These are phyloP conservation scores for Sebastes trivittatus DNA, from an alignment of 2,797 vertebrate species.

Conservation along the genomic window DNA sequence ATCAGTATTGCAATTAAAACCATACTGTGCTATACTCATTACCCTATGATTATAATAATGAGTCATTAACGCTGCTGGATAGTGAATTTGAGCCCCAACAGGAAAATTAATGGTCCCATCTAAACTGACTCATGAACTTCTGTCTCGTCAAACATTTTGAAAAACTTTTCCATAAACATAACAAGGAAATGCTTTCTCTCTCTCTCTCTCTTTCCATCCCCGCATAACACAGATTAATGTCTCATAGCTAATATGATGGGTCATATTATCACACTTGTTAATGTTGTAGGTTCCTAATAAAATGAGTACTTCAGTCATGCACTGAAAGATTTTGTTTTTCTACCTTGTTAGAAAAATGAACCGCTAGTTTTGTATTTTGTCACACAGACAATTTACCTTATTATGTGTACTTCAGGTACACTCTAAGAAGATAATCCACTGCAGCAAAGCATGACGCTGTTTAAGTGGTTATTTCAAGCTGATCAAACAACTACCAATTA, in stretches of 20 bases:
- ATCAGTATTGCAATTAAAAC: slow-evolving; percentile 49
- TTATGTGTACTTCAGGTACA: not conserved
- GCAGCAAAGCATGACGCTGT: no score
- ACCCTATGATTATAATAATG: slow-evolving; percentile 62
- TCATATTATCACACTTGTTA: not conserved
- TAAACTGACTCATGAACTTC: slow-evolving; percentile 39
- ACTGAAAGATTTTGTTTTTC: not conserved
- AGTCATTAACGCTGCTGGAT: slow-evolving; percentile 50
- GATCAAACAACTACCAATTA: not conserved
- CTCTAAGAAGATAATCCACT: not conserved
- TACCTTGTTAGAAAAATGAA: not conserved
- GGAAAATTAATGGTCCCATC: slow-evolving; percentile 48
- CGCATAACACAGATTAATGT: not conserved
- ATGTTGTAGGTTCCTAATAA: not conserved
- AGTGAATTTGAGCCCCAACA: slow-evolving; percentile 32
- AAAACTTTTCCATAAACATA: slow-evolving; percentile 21
- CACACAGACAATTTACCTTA: not conserved
- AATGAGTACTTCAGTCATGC: not conserved
- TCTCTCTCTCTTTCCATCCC: not conserved
- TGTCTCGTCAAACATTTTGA: slow-evolving; percentile 20
- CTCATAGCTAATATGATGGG: not conserved
- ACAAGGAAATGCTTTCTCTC: not conserved
- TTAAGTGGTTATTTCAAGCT: not conserved
- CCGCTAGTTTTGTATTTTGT: not conserved
- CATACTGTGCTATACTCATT: slow-evolving; percentile 51